Conservation (phyloP, 2,888 invertebrate species). For the Thymelicus lineola region DNA sequence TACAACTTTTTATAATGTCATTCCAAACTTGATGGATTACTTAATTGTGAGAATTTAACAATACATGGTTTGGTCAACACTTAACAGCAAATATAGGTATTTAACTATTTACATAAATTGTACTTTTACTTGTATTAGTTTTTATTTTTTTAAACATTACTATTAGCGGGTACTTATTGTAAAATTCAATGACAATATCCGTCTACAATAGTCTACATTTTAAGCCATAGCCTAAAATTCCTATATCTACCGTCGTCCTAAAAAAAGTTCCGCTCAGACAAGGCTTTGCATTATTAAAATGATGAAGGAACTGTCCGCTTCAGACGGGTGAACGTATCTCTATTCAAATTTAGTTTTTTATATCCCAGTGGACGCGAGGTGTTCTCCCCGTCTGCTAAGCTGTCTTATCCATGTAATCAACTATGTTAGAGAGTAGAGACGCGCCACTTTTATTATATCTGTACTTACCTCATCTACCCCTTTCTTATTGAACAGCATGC, state of each 20-base stretch:
- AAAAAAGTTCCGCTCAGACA: conserved; percentile 42
- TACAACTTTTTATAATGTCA: too few species aligned
- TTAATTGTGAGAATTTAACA: too few species aligned
- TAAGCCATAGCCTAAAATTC: background rate
- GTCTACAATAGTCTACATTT: too few species aligned
- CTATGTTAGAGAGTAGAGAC: background rate
- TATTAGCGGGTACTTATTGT: too few species aligned
- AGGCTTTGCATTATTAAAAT: conserved; percentile 36
- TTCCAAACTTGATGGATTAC: too few species aligned
- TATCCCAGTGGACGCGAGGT: conserved; percentile 72
- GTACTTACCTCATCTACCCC: background rate
- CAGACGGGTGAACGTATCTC: conserved; percentile 17
- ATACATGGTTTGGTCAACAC: too few species aligned
- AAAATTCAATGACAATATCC: too few species aligned
- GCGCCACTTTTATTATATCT: background rate
- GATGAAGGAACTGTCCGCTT: conserved; percentile 23
- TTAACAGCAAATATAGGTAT: too few species aligned
- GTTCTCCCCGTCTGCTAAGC: conserved; percentile 61
- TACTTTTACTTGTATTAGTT: too few species aligned
- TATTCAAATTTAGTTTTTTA: conserved; percentile 62
- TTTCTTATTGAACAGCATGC: too few species aligned
- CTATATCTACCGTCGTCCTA: conserved; percentile 17
- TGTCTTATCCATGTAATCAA: background rate
- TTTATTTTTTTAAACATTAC: too few species aligned
- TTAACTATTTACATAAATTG: too few species aligned